These are phyloP conservation scores for Euphydryas editha DNA, from an alignment of 2,888 invertebrate genomes.

Conservation along the genomic window DNA sequence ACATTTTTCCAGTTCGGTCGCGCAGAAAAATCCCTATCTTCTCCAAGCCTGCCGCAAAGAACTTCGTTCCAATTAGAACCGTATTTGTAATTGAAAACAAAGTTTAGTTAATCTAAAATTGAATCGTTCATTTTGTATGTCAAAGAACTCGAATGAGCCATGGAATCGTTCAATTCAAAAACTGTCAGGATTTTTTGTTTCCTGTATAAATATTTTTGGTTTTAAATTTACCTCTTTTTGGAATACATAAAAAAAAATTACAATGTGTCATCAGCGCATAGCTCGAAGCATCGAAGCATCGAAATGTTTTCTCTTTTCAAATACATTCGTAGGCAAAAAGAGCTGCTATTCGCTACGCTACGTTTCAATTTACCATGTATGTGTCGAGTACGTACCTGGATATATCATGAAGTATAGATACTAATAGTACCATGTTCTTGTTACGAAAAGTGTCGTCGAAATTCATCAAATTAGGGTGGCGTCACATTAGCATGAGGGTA, in stretches of 20 bases:
- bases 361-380: neutral
- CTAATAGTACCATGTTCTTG: too few species aligned
- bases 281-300: conserved; percentile 3
- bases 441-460: too few species aligned
- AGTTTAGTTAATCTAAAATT: neutral
- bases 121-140: neutral
- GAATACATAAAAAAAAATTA: conserved; percentile 25
- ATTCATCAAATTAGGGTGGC: too few species aligned
- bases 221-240: conserved; percentile 24
- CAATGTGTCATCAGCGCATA: conserved; percentile 16
- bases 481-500: too few species aligned
- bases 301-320: conserved; percentile 10
- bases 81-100: neutral
- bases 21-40: too few species aligned
- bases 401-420: too few species aligned
- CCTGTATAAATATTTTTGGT: conserved; percentile 27
- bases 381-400: neutral
- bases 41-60: too few species aligned
- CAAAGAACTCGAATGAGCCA: conserved; percentile 19
- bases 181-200: conserved; percentile 19
- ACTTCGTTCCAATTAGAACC: too few species aligned
- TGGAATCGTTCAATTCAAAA: conserved; percentile 12
- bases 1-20: too few species aligned
- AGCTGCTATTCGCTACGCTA: neutral
- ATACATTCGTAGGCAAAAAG: conserved; percentile 10